Base-by-base conservation (phyloP, 2,888 invertebrate genomes). In the Limnephilus marmoratus region DNA sequence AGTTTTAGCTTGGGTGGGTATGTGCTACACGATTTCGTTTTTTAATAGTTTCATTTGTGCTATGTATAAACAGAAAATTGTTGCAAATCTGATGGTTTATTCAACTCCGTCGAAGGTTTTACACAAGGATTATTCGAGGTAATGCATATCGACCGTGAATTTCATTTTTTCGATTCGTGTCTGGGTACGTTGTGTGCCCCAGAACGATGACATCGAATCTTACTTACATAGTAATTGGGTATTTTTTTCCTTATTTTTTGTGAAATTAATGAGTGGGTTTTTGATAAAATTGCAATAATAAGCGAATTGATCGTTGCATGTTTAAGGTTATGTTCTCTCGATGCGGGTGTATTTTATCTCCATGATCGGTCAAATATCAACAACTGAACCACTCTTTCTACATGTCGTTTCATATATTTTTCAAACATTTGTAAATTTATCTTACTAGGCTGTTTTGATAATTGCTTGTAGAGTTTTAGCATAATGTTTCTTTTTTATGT, bases 1-100 rank as follows among this genome's bases (percentile, higher is more conserved):
- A 85, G 68, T 90, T 89, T 90, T 92, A 91, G 92, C 92, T 92
- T 92, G 92, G 92, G 92, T 92, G 92, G 92, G 90, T 90, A 91
- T 92, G 86, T 91, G 81, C 90, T 85, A 91, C 92, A 92, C 91
- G 90, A 90, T 92, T 91, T 91, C 45, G 31, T 81, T 83, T 91
- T 90, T n/a, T 31, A 91, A 92, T 92, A 90, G 81, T 90, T 91
- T 87, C 85, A 80, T 91, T 82, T 37, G 68, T 87, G 86, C 34
- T 90, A 85, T 89, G 86, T 83, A 80, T 91, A 91, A 91, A 89
- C 81, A 53, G 45, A 89, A 89, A 90, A 88, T 88, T 82, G 53
- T 90, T 85, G 37, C 68, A 68, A 82, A 82, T 53, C 85, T 85
- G 68, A 85, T 68, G 81, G 85, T 90, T 41, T 68, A 90, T 37